Percentiles rank a stretch among this genome's conserved stretches.
These are phyloP conservation scores for Neria commutata DNA, from an alignment of 2,888 invertebrate genomes.

Conservation along the genomic window DNA sequence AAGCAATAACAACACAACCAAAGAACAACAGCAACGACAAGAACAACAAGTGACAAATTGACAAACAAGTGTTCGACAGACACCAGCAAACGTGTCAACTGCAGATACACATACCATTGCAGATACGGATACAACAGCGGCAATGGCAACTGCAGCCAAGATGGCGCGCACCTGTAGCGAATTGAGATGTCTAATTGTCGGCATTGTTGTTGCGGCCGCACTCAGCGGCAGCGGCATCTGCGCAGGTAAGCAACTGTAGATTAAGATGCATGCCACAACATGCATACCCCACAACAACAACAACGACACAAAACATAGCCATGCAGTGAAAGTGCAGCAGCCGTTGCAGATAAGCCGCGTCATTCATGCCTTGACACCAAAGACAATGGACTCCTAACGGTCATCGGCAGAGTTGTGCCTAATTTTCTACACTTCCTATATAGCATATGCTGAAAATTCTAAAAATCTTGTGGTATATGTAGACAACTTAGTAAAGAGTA, in stretches of 20 bases:
- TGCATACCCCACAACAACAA: too few species aligned
- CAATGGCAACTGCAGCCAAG: constrained; percentile 16
- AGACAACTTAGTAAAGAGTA: too few species aligned
- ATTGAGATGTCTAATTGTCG: constrained; percentile 38
- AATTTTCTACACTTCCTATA: too few species aligned
- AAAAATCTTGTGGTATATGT: too few species aligned
- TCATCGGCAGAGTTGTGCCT: too few species aligned
- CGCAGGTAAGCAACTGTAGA: constrained; percentile 38
- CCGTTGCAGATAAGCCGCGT: too few species aligned
- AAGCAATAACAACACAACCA: constrained; percentile 18
- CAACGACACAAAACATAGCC: too few species aligned
- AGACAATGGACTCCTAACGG: too few species aligned
- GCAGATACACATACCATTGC: background rate
- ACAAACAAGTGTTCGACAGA: background rate
- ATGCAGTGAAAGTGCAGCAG: too few species aligned
- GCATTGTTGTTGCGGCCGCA: constrained; percentile 31
- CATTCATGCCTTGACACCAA: too few species aligned
- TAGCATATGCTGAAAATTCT: too few species aligned
- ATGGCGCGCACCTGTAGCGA: constrained; percentile 33
- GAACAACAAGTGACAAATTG: background rate
- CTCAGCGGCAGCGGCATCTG: constrained; percentile 34
- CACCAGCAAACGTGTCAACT: constrained; percentile 5
- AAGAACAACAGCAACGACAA: constrained; percentile 9
- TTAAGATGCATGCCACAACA: too few species aligned
- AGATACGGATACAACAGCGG: background rate